Evolutionary conservation across 2,888 invertebrate genomes (phyloP).

Genomic region (Aphidius colemani): DNA sequence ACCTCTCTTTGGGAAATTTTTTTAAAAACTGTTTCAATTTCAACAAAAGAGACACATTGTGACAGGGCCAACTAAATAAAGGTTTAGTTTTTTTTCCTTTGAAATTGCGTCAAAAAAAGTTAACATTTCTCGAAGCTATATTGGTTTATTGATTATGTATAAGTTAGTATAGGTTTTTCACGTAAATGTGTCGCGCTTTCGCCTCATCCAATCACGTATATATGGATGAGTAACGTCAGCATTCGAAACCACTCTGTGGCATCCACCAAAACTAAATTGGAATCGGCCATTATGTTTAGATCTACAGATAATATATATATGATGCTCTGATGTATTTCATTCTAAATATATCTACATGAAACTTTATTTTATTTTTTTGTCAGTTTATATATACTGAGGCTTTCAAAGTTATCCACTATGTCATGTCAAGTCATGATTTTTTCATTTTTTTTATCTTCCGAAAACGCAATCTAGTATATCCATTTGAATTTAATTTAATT

Average conservation of each 20-base stretch:
- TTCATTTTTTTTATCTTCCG: no score
- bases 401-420: not conserved
- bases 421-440: no score
- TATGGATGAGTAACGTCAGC: conserved; percentile 41
- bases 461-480: no score
- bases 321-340: not conserved
- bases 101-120: not conserved
- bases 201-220: conserved; percentile 43
- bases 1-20: no score
- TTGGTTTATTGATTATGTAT: conserved; percentile 33
- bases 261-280: conserved; percentile 42
- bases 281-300: conserved; percentile 36
- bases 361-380: not conserved
- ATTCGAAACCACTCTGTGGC: conserved; percentile 42
- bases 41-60: not conserved
- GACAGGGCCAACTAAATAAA: not conserved
- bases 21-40: no score
- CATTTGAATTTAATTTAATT: not conserved
- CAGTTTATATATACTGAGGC: not conserved
- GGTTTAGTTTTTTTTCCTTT: not conserved
- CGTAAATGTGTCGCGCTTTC: conserved; percentile 35
- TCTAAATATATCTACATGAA: not conserved
- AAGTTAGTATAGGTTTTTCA: no score
- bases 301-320: conserved; percentile 16
- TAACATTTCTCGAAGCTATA: conserved; percentile 30